phyloP scores from a whole-genome alignment of 2,797 vertebrate species.

The Pipistrellus pygmaeus region DNA sequence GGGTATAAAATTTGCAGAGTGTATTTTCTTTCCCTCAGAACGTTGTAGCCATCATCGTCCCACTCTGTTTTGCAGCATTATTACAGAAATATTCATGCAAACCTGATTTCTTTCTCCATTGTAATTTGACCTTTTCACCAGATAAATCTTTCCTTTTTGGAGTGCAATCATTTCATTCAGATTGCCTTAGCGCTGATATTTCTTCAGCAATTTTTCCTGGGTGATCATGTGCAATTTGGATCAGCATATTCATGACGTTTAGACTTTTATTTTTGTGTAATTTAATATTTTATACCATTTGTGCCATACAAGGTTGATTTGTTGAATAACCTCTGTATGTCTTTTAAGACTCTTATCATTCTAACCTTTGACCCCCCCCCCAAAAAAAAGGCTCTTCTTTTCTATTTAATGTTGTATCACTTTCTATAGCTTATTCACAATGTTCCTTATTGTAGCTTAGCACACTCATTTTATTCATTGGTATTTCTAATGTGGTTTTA shows the following conservation, averaged over 20 bases:
- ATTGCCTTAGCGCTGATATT: not conserved
- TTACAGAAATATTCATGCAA: not conserved
- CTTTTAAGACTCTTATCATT: slow-evolving; percentile 35
- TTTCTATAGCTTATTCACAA: not conserved
- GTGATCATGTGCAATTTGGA: not conserved
- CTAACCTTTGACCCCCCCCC: not conserved
- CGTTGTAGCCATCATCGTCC: not conserved
- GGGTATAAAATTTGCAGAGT: slow-evolving; percentile 13
- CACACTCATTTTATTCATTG: not conserved
- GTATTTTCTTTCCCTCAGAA: not conserved
- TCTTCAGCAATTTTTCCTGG: slow-evolving; percentile 8
- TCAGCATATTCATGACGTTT: not conserved
- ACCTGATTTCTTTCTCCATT: not conserved
- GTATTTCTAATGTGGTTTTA: slow-evolving; percentile 31
- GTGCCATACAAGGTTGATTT: slow-evolving; percentile 1
- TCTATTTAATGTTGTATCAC: not conserved
- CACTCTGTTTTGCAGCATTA: not conserved
- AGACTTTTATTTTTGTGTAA: not conserved
- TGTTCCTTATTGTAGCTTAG: not conserved
- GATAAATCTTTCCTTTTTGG: not conserved
- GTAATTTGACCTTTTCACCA: not conserved
- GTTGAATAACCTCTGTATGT: not conserved
- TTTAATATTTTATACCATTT: not conserved
- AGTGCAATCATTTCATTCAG: slow-evolving; percentile 4
- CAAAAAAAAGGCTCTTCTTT: not conserved